A percentile compares a stretch with the other conserved stretches of the same genome.
Evolutionary conservation across 92 coral and sea anemone genomes (phyloP).

Genomic region (Blastomussa wellsi): DNA sequence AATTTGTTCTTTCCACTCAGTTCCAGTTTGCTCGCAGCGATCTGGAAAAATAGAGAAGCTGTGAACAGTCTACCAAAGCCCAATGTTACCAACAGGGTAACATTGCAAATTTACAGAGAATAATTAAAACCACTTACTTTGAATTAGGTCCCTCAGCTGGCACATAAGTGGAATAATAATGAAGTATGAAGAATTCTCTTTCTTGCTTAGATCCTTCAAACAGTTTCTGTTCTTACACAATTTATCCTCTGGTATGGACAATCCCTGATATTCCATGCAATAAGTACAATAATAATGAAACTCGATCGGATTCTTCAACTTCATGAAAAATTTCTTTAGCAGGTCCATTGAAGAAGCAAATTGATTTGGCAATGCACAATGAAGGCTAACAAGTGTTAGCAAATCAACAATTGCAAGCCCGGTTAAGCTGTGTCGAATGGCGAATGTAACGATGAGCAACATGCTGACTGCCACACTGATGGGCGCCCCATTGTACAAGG

Average conservation of each 20-base stretch:
- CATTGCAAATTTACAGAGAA: too few species aligned
- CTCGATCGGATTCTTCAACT: slow-evolving; percentile 54
- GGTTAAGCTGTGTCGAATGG: slow-evolving; percentile 67
- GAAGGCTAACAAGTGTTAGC: slow-evolving; percentile 56
- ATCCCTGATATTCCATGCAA: slow-evolving; percentile 62
- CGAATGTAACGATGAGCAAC: slow-evolving; percentile 71
- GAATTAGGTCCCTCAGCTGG: slow-evolving; percentile 30
- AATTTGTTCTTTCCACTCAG: too few species aligned
- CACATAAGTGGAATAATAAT: slow-evolving; percentile 58
- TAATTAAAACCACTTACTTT: too few species aligned
- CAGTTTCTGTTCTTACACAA: slow-evolving; percentile 59
- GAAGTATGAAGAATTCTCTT: slow-evolving; percentile 55
- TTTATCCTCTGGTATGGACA: slow-evolving; percentile 37
- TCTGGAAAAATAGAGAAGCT: too few species aligned
- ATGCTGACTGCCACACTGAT: slow-evolving; percentile 71
- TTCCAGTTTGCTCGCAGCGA: too few species aligned
- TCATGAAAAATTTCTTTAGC: too few species aligned
- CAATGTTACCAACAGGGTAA: too few species aligned
- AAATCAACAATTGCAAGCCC: slow-evolving; percentile 58
- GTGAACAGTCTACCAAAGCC: too few species aligned
- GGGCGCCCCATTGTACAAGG: slow-evolving; percentile 68
- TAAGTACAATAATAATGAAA: slow-evolving; percentile 68
- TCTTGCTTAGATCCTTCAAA: slow-evolving; percentile 43
- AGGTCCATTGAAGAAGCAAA: slow-evolving; percentile 65
- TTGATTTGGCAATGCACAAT: slow-evolving; percentile 59